Conservation (phyloP, 2,113 vertebrate species). For the Tetraodon nigroviridis region DNA sequence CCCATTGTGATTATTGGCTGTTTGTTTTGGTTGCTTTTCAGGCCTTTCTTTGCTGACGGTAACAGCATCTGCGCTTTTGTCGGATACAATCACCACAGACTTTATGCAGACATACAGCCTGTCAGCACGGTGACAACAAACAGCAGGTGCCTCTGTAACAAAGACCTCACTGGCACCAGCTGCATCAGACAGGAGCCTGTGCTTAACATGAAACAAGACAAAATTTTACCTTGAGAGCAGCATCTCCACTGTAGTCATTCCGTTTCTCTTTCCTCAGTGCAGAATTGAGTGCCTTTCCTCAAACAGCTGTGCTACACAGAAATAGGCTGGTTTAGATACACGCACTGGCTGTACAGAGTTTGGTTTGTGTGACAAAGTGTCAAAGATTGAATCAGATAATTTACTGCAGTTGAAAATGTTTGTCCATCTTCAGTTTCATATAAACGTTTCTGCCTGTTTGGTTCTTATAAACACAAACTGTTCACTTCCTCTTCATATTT, state of each 20-base stretch:
- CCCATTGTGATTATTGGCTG: slow-evolving; percentile 11
- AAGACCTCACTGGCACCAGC: slow-evolving; percentile 11
- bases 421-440: slow-evolving; percentile 17
- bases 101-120: slow-evolving; percentile 32
- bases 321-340: slow-evolving; percentile 17
- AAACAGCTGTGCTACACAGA: slow-evolving; percentile 15
- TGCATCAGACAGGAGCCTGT: slow-evolving; percentile 30
- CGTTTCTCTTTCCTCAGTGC: slow-evolving; percentile 4
- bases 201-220: slow-evolving; percentile 18
- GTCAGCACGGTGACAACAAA: slow-evolving; percentile 35
- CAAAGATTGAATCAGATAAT: slow-evolving; percentile 48
- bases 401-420: slow-evolving; percentile 44
- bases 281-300: slow-evolving; percentile 25
- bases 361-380: slow-evolving; percentile 41
- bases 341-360: slow-evolving; percentile 7
- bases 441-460: slow-evolving; percentile 22
- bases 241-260: background rate
- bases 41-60: slow-evolving; percentile 33
- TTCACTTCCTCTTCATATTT: slow-evolving; percentile 15
- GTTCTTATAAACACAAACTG: slow-evolving; percentile 24
- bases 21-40: slow-evolving; percentile 19
- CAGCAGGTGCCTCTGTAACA: slow-evolving; percentile 65
- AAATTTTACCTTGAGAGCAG: slow-evolving; percentile 7
- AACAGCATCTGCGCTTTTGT: slow-evolving; percentile 19
- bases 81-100: slow-evolving; percentile 57